phyloP scores from a whole-genome alignment of 2,797 vertebrate species.

The Notamacropus eugenii region DNA sequence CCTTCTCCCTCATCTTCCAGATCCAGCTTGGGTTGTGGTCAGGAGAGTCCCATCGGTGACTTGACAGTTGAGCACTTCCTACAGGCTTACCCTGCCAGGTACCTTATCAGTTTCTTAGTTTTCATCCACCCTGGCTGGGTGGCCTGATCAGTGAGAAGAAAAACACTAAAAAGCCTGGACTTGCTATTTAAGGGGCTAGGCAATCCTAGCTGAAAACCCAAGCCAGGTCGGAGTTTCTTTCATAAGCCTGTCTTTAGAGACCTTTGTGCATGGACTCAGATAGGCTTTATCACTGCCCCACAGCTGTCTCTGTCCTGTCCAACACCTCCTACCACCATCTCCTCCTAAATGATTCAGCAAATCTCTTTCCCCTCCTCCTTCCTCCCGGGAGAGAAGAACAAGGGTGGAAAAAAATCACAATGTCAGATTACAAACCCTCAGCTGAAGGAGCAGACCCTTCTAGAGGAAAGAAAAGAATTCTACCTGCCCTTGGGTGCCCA shows the following conservation, averaged over 20 bases:
- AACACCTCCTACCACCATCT: slow-evolving; percentile 71
- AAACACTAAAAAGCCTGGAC: background rate
- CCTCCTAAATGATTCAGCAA: slow-evolving; percentile 85
- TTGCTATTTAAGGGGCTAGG: slow-evolving; percentile 25
- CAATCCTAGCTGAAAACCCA: slow-evolving; percentile 80
- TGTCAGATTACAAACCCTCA: slow-evolving; percentile 84
- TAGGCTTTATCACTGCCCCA: slow-evolving; percentile 79
- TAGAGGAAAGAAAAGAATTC: slow-evolving; percentile 73
- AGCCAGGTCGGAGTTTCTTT: slow-evolving; percentile 65
- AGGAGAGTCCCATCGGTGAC: accelerated
- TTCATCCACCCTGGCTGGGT: background rate
- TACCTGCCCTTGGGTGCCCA: slow-evolving; percentile 30
- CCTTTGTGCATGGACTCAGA: slow-evolving; percentile 71
- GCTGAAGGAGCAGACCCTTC: slow-evolving; percentile 64
- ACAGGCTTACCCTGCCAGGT: background rate
- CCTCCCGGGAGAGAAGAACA: slow-evolving; percentile 74
- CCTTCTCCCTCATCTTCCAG: background rate
- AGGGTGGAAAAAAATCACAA: slow-evolving; percentile 85
- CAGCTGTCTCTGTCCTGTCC: slow-evolving; percentile 78
- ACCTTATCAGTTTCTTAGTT: background rate
- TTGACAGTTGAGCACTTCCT: background rate
- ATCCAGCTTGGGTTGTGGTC: background rate
- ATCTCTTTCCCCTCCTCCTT: slow-evolving; percentile 74
- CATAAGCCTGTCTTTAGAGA: slow-evolving; percentile 55
- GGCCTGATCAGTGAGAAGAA: background rate